Evolutionary conservation across 1,140 invertebrate genomes (phyloP).

Genomic region (Scaptomyza hsui): DNA sequence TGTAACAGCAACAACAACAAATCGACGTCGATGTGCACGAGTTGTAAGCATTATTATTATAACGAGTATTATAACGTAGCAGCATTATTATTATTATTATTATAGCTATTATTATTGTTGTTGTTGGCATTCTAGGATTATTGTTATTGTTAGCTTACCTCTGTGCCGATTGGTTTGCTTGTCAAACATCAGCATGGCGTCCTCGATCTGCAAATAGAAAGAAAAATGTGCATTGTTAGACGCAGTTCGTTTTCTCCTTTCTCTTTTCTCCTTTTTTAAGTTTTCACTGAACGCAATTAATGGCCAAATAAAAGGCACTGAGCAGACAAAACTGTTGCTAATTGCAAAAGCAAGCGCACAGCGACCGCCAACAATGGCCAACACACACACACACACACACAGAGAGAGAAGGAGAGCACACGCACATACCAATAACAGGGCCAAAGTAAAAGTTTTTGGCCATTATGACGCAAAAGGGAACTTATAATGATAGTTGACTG

Average conservation of each 20-base stretch:
- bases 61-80: constrained; percentile 11
- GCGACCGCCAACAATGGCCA: constrained; percentile 61
- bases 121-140: not conserved
- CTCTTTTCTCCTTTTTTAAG: constrained; percentile 39
- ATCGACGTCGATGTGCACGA: not conserved
- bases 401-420: constrained; percentile 1
- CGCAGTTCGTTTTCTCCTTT: constrained; percentile 29
- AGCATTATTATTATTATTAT: constrained; percentile 10
- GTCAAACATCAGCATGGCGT: constrained; percentile 99
- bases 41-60: constrained; percentile 29
- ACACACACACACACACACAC: constrained; percentile 29
- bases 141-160: constrained; percentile 90
- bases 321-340: constrained; percentile 79
- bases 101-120: constrained; percentile 1
- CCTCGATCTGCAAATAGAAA: constrained; percentile 96
- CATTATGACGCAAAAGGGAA: constrained; percentile 71
- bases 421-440: constrained; percentile 5
- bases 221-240: constrained; percentile 31
- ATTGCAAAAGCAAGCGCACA: constrained; percentile 68
- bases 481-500: constrained; percentile 82
- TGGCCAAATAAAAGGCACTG: constrained; percentile 70
- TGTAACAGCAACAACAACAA: constrained; percentile 14
- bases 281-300: constrained; percentile 70
- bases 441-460: constrained; percentile 59
- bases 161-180: constrained; percentile 99